Evolutionary conservation across 2,888 invertebrate species (phyloP), one percentile per base, ranked within the genome.

Genomic region (Eupithecia subumbrata): DNA sequence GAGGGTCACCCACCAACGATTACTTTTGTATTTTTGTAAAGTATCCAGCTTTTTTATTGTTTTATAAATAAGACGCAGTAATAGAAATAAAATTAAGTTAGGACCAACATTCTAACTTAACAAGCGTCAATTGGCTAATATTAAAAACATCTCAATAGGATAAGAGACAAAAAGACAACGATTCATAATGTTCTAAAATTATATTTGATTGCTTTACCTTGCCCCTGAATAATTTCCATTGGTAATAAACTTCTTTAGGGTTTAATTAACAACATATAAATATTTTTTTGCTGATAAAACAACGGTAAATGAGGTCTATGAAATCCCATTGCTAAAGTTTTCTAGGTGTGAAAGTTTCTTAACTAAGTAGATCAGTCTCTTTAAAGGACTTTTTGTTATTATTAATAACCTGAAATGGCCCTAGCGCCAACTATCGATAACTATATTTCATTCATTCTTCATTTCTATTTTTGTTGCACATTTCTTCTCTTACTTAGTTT

Each of bases 121-220:
- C 85, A 83, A 83, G 87, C 89, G 93, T 92, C 93, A 92, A 93
- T 92, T 92, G 89, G 85, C 87, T 88, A 86, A 85, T 68, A 43
- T 82, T 83, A 86, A 83, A 86, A 85, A 86, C 89, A 89, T 89
- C 87, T 83, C 90, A 90, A 90, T 93, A 93, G 90, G 87, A 86
- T 93, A 92, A 90, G 89, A 85, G 84, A 86, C 86, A 88, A 91
- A 40, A 78, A 89, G 90, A 93, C 93, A 93, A 92, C 92, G 93
- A 94, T 84, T 74, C 76, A 67, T 71, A 73, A 87, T 79, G 71
- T 76, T 74, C 63, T 73, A 74, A 78, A 71, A 60, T 60, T 78
- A 79, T 75, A 76, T 78, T 78, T 76, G 71, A 76, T 77, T 74
- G 73, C 68, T 78, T 77, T 77, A 40, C 40, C 37, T 79, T 56